Percentiles rank a stretch among this genome's conserved stretches.
Conservation (phyloP, 35 echinoderm and acorn worm genomes). For the Ophiothrix spiculata region DNA sequence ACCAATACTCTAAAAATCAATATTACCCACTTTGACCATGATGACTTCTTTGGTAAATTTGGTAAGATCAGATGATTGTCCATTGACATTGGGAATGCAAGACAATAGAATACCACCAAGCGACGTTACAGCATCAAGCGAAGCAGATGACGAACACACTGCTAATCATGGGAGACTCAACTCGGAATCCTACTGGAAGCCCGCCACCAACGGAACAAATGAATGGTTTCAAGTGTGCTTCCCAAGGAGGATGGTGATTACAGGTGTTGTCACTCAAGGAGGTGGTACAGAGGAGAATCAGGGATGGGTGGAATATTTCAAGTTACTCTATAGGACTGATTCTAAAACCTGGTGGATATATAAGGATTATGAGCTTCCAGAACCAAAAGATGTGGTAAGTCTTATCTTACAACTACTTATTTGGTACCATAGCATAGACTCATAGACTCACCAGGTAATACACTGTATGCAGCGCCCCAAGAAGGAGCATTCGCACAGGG, state of each 20-base stretch:
- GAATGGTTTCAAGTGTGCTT: constrained; percentile 56
- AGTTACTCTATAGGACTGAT: constrained; percentile 17
- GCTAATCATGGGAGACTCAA: constrained; percentile 5
- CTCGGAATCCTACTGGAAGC: constrained; percentile 29
- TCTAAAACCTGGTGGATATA: constrained; percentile 25
- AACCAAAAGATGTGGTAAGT: not conserved
- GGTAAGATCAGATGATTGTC: constrained; percentile 65
- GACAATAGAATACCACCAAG: not conserved
- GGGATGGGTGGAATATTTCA: constrained; percentile 51
- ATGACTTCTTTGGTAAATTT: no score
- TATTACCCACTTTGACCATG: no score
- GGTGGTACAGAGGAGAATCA: constrained; percentile 12
- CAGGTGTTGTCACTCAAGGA: constrained; percentile 33
- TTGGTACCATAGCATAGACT: no score
- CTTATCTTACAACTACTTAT: not conserved
- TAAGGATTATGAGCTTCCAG: not conserved
- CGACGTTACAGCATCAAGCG: constrained; percentile 49
- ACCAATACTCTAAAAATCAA: no score
- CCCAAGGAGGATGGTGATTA: constrained; percentile 21
- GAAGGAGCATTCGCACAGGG: no score
- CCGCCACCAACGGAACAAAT: not conserved
- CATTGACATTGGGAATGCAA: constrained; percentile 27
- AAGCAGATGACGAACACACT: not conserved
- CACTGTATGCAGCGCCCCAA: no score
- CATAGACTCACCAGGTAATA: no score